These are phyloP conservation scores for Hirtodrosophila trivittata DNA, from an alignment of 2,888 invertebrate species.

Conservation along the genomic window DNA sequence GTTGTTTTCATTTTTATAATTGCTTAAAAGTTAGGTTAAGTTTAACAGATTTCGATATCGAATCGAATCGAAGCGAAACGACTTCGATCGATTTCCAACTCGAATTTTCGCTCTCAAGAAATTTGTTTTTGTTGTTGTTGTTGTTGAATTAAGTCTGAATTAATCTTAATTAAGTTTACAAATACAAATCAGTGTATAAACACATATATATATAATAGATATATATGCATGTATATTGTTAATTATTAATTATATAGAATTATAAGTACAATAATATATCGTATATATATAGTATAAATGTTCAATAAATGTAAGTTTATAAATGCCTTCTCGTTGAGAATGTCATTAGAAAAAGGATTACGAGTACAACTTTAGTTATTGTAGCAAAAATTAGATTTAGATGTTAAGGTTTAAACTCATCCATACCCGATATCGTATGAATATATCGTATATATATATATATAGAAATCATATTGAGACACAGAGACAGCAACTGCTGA, in stretches of 20 bases:
- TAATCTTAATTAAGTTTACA: constrained; percentile 76
- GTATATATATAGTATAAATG: constrained; percentile 57
- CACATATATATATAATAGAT: constrained; percentile 46
- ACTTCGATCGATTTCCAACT: no score
- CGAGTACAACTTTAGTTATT: constrained; percentile 1
- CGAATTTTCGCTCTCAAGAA: constrained; percentile 48
- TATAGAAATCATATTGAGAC: no score
- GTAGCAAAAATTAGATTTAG: neutral
- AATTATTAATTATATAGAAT: constrained; percentile 51
- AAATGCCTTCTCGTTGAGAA: constrained; percentile 49
- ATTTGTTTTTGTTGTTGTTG: constrained; percentile 38
- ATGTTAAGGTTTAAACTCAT: no score
- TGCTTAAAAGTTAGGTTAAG: constrained; percentile 59
- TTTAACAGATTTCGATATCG: constrained; percentile 69
- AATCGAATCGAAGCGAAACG: constrained; percentile 30
- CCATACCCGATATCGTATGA: no score
- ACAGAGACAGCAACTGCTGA: constrained; percentile 49
- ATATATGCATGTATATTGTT: constrained; percentile 31
- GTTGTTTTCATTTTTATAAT: constrained; percentile 60
- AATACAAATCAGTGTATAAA: constrained; percentile 77
- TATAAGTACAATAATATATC: constrained; percentile 29
- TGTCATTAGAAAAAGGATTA: constrained; percentile 2
- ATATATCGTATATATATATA: no score
- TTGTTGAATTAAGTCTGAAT: constrained; percentile 69
- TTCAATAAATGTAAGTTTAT: constrained; percentile 51